A percentile compares a stretch with the other conserved stretches of the same genome.
Evolutionary conservation across 37 sponge, comb jelly and placozoan species (phyloP).

Genomic region (Crambe crambe): DNA sequence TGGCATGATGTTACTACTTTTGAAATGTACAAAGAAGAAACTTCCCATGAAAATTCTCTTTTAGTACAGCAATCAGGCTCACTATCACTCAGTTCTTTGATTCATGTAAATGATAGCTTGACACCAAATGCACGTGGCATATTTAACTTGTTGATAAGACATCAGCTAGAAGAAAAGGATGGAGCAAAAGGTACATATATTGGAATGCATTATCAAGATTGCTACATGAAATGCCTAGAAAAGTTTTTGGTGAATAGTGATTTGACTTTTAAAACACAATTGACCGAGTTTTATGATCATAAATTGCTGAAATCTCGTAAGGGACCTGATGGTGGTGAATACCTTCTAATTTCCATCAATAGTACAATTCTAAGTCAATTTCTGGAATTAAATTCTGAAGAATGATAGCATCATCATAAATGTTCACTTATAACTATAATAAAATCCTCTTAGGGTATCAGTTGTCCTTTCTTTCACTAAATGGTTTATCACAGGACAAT

Average conservation of each 20-base stretch:
- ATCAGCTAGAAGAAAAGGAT: constrained; percentile 69
- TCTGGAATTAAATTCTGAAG: background rate
- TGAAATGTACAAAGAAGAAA: constrained; percentile 79
- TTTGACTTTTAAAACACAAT: constrained; percentile 77
- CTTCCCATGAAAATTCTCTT: constrained; percentile 85
- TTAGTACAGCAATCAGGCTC: constrained; percentile 64
- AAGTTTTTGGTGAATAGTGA: constrained; percentile 94
- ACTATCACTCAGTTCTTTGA: constrained; percentile 79
- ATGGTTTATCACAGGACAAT: too few species aligned
- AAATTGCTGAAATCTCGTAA: constrained; percentile 76
- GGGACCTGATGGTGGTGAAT: constrained; percentile 78
- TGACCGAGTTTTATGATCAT: constrained; percentile 95
- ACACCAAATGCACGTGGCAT: constrained; percentile 92
- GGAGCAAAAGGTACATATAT: constrained; percentile 33
- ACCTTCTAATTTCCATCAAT: constrained; percentile 66
- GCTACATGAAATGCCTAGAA: constrained; percentile 83
- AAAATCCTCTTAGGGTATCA: too few species aligned
- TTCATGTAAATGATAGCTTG: constrained; percentile 83
- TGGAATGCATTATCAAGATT: constrained; percentile 86
- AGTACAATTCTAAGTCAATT: constrained; percentile 40
- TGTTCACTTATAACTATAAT: too few species aligned
- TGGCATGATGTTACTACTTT: constrained; percentile 89
- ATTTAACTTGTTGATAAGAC: constrained; percentile 73
- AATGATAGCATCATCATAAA: background rate
- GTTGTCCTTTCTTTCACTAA: too few species aligned